Evolutionary conservation across 35 echinoderm and acorn worm species (phyloP).

Genomic region (Heliocidaris tuberculata): DNA sequence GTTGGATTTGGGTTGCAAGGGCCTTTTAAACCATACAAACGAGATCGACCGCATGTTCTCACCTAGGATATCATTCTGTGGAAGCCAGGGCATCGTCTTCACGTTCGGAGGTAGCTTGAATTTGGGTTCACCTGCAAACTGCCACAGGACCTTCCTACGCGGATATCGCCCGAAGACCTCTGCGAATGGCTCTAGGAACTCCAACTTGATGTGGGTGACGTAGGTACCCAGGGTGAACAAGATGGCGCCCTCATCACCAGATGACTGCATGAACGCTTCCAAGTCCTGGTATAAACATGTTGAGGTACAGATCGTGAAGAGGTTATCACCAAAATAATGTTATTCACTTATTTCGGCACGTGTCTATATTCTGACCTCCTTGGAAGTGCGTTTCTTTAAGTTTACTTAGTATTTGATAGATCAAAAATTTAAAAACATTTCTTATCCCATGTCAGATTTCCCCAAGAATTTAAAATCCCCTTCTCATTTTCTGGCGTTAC

Average conservation of each 20-base stretch:
- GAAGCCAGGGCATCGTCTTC: conserved; percentile 59
- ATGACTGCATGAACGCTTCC: conserved; percentile 44
- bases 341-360: neutral
- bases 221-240: conserved; percentile 62
- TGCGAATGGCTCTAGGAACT: conserved; percentile 31
- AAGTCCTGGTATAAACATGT: neutral
- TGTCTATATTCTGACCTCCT: no score
- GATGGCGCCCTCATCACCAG: conserved; percentile 57
- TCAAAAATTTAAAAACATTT: no score
- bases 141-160: conserved; percentile 56
- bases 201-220: conserved; percentile 18
- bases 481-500: no score
- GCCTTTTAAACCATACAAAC: no score
- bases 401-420: no score
- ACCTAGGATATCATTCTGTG: conserved; percentile 73
- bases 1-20: no score
- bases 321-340: neutral
- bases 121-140: conserved; percentile 44
- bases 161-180: conserved; percentile 27
- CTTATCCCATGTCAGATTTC: no score
- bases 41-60: neutral
- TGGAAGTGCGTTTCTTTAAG: no score
- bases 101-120: conserved; percentile 45
- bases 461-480: no score
- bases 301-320: neutral